These are phyloP conservation scores for Peromyscus californicus DNA, from an alignment of 2,113 vertebrate genomes.

Conservation along the genomic window DNA sequence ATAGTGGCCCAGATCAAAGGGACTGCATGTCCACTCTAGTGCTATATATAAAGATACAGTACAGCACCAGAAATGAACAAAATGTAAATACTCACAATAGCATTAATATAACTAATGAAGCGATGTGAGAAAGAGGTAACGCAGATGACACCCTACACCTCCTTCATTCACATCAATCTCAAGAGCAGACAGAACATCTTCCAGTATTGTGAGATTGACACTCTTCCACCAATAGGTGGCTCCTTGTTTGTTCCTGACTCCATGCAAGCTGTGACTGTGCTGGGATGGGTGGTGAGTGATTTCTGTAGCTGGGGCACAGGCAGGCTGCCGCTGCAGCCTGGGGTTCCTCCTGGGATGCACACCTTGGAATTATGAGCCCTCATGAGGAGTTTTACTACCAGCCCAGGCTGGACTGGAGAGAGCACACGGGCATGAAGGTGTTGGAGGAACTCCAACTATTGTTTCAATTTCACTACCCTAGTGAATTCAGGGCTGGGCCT, in stretches of 20 bases:
- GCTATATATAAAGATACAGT: background rate
- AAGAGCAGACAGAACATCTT: background rate
- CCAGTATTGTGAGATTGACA: background rate
- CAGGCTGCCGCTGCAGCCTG: background rate
- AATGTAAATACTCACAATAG: background rate
- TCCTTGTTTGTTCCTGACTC: background rate
- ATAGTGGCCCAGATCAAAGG: background rate
- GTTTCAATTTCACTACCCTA: background rate
- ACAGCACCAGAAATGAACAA: background rate
- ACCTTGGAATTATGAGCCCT: no score
- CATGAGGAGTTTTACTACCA: background rate
- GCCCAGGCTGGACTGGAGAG: background rate
- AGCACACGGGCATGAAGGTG: background rate
- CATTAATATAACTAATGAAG: background rate
- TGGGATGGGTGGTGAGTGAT: background rate
- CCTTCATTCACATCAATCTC: background rate
- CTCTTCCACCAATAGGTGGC: background rate
- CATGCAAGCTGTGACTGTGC: background rate
- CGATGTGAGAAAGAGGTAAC: background rate
- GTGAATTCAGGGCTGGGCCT: background rate
- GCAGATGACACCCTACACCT: background rate
- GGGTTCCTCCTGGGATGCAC: rapidly evolving
- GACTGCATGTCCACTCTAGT: background rate
- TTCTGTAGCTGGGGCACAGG: background rate
- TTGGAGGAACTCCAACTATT: no score